Evolutionary conservation across 1,140 invertebrate genomes (phyloP), one percentile per base, ranked within the genome.

Genomic region (Penaeus japonicus): DNA sequence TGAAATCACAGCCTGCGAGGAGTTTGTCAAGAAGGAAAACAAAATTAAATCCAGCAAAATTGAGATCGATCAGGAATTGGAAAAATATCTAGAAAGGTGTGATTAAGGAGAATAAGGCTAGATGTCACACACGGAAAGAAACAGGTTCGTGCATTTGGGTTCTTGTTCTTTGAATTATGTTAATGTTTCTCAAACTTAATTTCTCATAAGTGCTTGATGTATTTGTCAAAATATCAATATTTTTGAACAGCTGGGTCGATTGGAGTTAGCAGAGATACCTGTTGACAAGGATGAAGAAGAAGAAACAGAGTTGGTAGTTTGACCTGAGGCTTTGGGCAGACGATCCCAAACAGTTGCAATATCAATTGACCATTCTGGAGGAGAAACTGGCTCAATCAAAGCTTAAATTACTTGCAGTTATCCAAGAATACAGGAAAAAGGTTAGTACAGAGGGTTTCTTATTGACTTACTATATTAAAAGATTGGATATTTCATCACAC

Each of bases 371-470:
- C 0, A 92, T 94, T 1, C 92, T 96, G 59, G 95, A 97, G 91
- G 94, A 96, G 79, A 93, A 95, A 89, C 91, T 97, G 3, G 94
- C 94, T 3, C 93, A 94, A 18, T 94, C 94, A 85, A 96, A 95
- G 91, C 96, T 97, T 1, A 97, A 98, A 92, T 92, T 98, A 92
- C 92, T 98, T 89, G 94, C 94, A 75, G 95, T 95, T 85, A 96
- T 99, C 90, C 94, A 95, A 91, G 96, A 97, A 89, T 96, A 94
- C 90, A 93, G 93, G 62, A 93, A 93, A 90, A 95, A 95, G 93
- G 94, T 94, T 10, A 15, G 47, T 47, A 47, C 15, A 15, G 5
- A 47, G 47, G 90, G 88, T 83, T 70, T 24, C 32, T 81, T 84
- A 20, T 85, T 55, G n/a, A n/a, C n/a, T n/a, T n/a, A n/a, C n/a